Conservation (phyloP, 1,140 invertebrate species). For the Cydia pomonella region DNA sequence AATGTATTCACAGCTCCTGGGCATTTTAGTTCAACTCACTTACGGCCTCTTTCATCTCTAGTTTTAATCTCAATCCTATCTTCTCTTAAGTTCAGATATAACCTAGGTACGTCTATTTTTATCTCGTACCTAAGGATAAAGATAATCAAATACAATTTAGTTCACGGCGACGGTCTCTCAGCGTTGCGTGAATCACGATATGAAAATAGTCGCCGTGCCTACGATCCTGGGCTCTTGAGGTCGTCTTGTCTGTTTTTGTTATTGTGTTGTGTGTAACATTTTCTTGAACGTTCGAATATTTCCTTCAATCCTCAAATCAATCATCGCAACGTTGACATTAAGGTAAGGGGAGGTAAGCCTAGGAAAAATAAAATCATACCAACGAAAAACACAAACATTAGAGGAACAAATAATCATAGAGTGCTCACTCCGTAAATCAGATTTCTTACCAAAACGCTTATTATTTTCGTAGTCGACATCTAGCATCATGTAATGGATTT, state of each 20-base stretch:
- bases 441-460: too few species aligned
- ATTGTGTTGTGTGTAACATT: slow-evolving; percentile 15
- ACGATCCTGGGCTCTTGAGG: not conserved
- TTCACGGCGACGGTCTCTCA: slow-evolving; percentile 24
- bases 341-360: too few species aligned
- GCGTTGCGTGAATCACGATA: slow-evolving; percentile 29
- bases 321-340: too few species aligned
- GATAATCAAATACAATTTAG: slow-evolving; percentile 32
- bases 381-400: too few species aligned
- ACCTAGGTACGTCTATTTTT: slow-evolving; percentile 11
- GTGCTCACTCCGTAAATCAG: too few species aligned
- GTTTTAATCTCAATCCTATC: not conserved
- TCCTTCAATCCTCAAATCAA: too few species aligned
- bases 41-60: not conserved
- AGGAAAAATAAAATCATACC: too few species aligned
- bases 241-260: not conserved
- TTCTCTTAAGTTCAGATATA: not conserved
- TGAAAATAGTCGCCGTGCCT: slow-evolving; percentile 16
- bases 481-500: too few species aligned
- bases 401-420: too few species aligned
- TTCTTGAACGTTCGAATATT: not conserved
- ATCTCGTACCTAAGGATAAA: slow-evolving; percentile 30
- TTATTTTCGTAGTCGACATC: too few species aligned
- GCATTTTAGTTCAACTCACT: not conserved
- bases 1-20: too few species aligned